These are phyloP conservation scores for Cathartes aura DNA, from an alignment of 2,113 vertebrate species.

Conservation along the genomic window DNA sequence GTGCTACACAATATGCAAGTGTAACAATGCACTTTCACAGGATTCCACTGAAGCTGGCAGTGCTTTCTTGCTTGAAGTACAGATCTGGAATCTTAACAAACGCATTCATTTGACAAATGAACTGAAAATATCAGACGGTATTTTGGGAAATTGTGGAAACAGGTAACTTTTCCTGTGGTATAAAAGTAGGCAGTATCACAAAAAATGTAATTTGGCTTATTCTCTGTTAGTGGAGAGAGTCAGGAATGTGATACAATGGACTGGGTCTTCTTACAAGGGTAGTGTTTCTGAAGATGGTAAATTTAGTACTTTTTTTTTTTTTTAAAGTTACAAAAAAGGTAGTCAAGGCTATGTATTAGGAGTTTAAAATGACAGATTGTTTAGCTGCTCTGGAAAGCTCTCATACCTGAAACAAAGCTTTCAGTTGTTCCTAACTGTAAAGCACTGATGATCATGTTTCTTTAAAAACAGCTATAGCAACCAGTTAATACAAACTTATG, in stretches of 20 bases:
- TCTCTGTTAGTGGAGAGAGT: slow-evolving; percentile 4
- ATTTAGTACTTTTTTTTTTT: neutral
- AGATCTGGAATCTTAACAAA: neutral
- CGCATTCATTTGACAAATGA: neutral
- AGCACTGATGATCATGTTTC: neutral
- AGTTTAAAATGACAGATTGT: slow-evolving; percentile 66
- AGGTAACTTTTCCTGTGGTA: neutral
- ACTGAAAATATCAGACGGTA: neutral
- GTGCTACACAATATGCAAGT: neutral
- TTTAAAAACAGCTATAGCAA: neutral
- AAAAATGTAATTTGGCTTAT: neutral
- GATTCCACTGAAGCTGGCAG: neutral
- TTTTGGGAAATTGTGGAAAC: neutral
- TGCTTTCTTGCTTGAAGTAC: neutral
- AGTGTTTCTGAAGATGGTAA: neutral
- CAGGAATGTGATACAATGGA: neutral
- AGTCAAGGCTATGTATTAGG: slow-evolving; percentile 12
- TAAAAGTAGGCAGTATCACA: neutral
- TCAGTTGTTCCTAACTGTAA: slow-evolving; percentile 66
- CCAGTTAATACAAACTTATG: neutral
- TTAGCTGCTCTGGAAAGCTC: slow-evolving; percentile 73
- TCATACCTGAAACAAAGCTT: slow-evolving; percentile 73
- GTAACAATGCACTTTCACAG: neutral
- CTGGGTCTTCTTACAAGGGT: neutral
- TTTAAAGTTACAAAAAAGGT: neutral